A percentile compares a stretch with the other conserved stretches of the same genome.
Conservation (phyloP, 2,113 vertebrate genomes). For the Hipposideros armiger region DNA sequence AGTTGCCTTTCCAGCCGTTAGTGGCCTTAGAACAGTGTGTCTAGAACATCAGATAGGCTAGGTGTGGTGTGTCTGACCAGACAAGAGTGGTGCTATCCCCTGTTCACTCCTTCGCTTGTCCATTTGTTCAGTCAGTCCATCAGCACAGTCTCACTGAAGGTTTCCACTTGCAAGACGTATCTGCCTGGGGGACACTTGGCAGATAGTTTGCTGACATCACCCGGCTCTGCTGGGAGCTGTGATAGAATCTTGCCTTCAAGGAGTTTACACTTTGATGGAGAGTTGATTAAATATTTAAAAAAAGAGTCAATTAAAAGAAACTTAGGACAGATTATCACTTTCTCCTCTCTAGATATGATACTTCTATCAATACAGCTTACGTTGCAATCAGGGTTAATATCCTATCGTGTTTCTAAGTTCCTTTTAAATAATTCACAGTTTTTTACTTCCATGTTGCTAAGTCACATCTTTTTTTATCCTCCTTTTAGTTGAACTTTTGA, state of each 20-base stretch:
- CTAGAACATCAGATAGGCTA: not conserved
- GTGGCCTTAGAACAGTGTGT: not conserved
- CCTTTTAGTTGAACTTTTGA: not conserved
- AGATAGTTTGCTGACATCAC: not conserved
- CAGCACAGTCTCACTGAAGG: not conserved
- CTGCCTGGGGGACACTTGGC: not conserved
- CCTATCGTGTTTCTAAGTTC: not conserved
- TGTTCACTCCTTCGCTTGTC: not conserved
- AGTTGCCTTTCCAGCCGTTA: not conserved
- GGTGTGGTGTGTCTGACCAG: not conserved
- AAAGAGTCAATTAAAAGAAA: conserved; percentile 11
- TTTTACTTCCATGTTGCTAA: not conserved
- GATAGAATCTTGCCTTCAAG: not conserved
- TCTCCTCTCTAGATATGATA: not conserved
- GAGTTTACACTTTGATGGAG: not conserved
- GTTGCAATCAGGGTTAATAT: not conserved
- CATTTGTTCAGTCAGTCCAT: not conserved
- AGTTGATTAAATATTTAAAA: not conserved
- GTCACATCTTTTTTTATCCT: not conserved
- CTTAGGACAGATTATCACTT: not conserved
- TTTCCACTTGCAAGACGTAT: not conserved
- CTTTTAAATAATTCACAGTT: not conserved
- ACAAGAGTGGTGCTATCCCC: not conserved
- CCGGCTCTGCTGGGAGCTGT: not conserved
- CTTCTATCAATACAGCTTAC: not conserved